phyloP scores from a whole-genome alignment of 2,888 invertebrate species.

The Drosophila kanekoi region DNA sequence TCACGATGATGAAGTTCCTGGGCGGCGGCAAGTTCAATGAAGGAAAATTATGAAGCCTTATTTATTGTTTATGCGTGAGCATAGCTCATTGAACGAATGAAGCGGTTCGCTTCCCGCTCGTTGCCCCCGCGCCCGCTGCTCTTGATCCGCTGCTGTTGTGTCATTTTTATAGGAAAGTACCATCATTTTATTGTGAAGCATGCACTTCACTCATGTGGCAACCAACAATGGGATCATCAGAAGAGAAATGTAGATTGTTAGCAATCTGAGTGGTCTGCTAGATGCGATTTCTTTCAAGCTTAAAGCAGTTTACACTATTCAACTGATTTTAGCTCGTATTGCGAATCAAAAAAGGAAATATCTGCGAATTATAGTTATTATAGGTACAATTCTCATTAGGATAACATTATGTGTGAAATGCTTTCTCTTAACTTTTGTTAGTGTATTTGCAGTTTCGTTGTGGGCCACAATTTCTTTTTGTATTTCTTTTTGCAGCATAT shows the following conservation, averaged over 20 bases:
- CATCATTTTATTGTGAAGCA: conserved; percentile 3
- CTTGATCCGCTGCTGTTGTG: conserved; percentile 20
- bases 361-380: neutral
- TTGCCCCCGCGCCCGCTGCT: neutral
- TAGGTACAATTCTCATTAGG: too few relatives aligned
- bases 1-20: conserved; percentile 58
- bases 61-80: conserved; percentile 81
- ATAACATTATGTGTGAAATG: too few relatives aligned
- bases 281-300: too few relatives aligned
- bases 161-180: conserved; percentile 39
- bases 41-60: conserved; percentile 81
- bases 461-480: neutral
- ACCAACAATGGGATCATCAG: neutral
- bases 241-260: neutral
- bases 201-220: conserved; percentile 1
- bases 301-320: neutral
- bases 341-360: too few relatives aligned
- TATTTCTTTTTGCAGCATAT: conserved; percentile 10
- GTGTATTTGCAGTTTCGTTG: conserved; percentile 31
- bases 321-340: neutral
- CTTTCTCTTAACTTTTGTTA: neutral
- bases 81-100: conserved; percentile 64
- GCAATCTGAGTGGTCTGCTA: too few relatives aligned
- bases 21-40: conserved; percentile 76
- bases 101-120: conserved; percentile 11